These are phyloP conservation scores for Eupithecia subumbrata DNA, from an alignment of 2,888 invertebrate genomes.

Conservation along the genomic window DNA sequence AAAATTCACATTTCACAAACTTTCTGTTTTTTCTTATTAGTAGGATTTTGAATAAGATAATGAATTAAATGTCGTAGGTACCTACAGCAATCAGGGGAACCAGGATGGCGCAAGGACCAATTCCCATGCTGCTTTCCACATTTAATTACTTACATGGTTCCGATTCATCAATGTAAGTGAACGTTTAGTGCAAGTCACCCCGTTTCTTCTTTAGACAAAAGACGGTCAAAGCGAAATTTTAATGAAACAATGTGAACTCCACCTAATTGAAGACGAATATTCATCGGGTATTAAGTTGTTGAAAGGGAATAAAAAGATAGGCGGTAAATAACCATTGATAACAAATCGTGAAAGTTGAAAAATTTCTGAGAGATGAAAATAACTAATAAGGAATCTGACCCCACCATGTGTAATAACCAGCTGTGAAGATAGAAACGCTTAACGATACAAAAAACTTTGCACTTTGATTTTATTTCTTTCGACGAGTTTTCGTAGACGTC, in stretches of 20 bases:
- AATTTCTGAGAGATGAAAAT: too few relatives aligned
- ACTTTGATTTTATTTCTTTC: too few relatives aligned
- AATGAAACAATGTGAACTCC: neutral
- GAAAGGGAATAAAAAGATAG: neutral
- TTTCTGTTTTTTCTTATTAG: too few relatives aligned
- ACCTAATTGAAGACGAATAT: neutral
- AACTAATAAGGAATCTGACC: too few relatives aligned
- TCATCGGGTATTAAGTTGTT: neutral
- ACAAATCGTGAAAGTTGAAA: too few relatives aligned
- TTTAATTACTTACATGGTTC: neutral
- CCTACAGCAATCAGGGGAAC: neutral
- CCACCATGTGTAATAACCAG: too few relatives aligned
- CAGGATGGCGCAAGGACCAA: neutral
- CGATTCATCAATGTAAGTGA: constrained; percentile 21
- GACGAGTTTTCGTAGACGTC: too few relatives aligned
- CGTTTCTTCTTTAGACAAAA: constrained; percentile 1
- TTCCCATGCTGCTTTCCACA: neutral
- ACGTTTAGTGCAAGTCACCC: constrained; percentile 22
- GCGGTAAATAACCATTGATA: too few relatives aligned
- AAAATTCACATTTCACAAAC: too few relatives aligned
- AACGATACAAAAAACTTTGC: too few relatives aligned
- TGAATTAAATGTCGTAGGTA: neutral
- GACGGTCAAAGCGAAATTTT: neutral
- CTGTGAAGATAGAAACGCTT: too few relatives aligned
- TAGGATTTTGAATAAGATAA: too few relatives aligned